These are phyloP conservation scores for Megathymus violae DNA, from an alignment of 1,140 invertebrate species.

Conservation along the genomic window DNA sequence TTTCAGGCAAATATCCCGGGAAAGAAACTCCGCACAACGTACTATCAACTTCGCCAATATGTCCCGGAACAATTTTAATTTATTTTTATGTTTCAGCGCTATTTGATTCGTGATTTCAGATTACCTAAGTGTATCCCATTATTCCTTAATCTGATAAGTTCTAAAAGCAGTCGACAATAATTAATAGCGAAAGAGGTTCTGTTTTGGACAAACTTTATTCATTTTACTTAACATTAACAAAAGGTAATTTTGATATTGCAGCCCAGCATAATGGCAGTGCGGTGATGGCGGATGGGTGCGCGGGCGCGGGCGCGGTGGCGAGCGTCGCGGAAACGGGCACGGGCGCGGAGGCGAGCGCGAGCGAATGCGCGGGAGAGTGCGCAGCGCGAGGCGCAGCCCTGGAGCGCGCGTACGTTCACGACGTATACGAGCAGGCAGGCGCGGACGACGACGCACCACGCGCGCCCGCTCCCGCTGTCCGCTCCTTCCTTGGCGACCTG, in stretches of 20 bases:
- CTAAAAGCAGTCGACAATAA: too few species aligned
- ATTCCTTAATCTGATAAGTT: too few species aligned
- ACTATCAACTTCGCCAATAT: not conserved
- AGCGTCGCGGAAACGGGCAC: too few species aligned
- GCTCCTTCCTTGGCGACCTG: conserved; percentile 93
- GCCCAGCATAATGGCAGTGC: conserved; percentile 67
- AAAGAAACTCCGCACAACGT: not conserved
- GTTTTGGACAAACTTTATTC: too few species aligned
- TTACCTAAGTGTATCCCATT: too few species aligned
- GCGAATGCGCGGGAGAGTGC: conserved; percentile 60
- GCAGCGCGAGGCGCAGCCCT: conserved; percentile 88
- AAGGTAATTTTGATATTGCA: too few species aligned
- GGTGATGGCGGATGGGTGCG: conserved; percentile 74
- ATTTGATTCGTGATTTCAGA: not conserved
- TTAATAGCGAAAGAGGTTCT: too few species aligned
- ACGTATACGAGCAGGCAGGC: conserved; percentile 93
- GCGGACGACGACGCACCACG: conserved; percentile 87
- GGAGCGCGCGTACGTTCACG: conserved; percentile 97
- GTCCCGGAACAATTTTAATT: not conserved
- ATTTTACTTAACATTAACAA: too few species aligned
- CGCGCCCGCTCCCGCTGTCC: conserved; percentile 92
- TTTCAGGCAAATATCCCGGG: conserved; percentile 7
- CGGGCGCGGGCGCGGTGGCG: conserved; percentile 47
- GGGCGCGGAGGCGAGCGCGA: too few species aligned
- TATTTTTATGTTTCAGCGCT: not conserved